Base-by-base conservation (phyloP, 2,113 vertebrate species). In the Struthidea cinerea region DNA sequence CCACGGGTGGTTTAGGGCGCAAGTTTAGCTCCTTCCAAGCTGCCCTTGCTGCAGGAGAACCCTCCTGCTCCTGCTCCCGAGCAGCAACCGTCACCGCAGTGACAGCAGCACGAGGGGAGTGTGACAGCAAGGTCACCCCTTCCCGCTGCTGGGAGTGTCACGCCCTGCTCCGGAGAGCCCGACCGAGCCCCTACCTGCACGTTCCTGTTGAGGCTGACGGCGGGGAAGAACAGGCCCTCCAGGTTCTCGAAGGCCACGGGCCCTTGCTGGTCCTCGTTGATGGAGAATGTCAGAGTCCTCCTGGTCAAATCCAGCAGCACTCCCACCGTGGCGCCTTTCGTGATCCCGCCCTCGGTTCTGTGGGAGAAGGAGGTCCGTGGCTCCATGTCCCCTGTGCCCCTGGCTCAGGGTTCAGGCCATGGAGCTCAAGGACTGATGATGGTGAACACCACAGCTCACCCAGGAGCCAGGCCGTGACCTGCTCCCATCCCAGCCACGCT, bases 241-340 rank as follows among this genome's bases (percentile, higher is more conserved):
- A 99, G 59, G 50, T 98, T 98, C 91, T 99, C 99, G 0, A 99
- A 99, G 5, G 99, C 99, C 5, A 99, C 98, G 0, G 99, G 99
- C 14, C 99, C 99, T 97, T 99, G 99, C 98, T 99, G 99, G 91
- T 99, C 99, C n/a, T 99, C 99, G 9, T 99, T 99, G 97, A 99
- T 98, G 94, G 99, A 99, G 97, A 99, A 99, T 0, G 99, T 98
- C 94, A 99, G 75, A 84, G 99, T 99, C 91, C 99, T 98, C 41
- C 99, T 98, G 50, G 98, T 98, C 95, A 99, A 97, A 89, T 99
- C 99, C 67, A 99, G 97, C 94, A 99, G 97, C 75, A 99, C 98
- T 44, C 99, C 99, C 50, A 99, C 98, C 0, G 99, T 99, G 24
- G 99, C 96, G 0, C 99, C 99, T 97, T 99, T 99, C 6, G 98